Base-by-base conservation (phyloP, 2,113 vertebrate genomes). In the Brachypteracias leptosomus region DNA sequence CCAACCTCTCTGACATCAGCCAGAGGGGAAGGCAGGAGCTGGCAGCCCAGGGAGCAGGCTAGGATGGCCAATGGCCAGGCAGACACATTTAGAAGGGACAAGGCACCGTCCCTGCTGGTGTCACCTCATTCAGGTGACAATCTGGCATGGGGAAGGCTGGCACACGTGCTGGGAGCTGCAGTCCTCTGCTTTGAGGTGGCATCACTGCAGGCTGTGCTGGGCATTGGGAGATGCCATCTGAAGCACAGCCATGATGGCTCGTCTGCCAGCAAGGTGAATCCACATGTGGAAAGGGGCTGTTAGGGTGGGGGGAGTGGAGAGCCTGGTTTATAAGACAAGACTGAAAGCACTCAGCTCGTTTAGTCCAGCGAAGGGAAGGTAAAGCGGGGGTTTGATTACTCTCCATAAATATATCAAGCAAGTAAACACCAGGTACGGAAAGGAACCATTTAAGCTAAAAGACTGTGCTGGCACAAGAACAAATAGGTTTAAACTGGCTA, bases 361-460 rank as follows among this genome's bases (percentile, higher is more conserved):
- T 85, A 88, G 84, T 46, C 84, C 66, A 33, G 87, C 31, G 54
- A 88, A 94, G 36, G 77, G 70, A 85, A 94, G 54, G 81, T 49
- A 78, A 82, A 76, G 80, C 61, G 26, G 62, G 62, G 77, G 57
- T 94, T 46, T 88, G 87, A 94, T 94, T 95, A 52, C 84, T 72
- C 18, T 59, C 71, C 74, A 42, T 96, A 95, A 96, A 96, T 94
- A 88, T 54, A 95, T 89, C 81, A 61, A 76, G 94, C 68, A 61
- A 88, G 85, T 88, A 95, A 96, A 93, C 78, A 95, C 74, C 70
- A 91, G 89, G 89, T 94, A 96, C 26, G 40, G 87, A 95, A 95
- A 97, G 63, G 89, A 96, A 61, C 61, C 70, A 36, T 95, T 96
- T 93, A 95, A 93, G 70, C 36, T 82, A 88, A 95, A 95, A 95